Evolutionary conservation across 2,797 vertebrate genomes (phyloP).

Genomic region (Rhinatrema bivittatum): DNA sequence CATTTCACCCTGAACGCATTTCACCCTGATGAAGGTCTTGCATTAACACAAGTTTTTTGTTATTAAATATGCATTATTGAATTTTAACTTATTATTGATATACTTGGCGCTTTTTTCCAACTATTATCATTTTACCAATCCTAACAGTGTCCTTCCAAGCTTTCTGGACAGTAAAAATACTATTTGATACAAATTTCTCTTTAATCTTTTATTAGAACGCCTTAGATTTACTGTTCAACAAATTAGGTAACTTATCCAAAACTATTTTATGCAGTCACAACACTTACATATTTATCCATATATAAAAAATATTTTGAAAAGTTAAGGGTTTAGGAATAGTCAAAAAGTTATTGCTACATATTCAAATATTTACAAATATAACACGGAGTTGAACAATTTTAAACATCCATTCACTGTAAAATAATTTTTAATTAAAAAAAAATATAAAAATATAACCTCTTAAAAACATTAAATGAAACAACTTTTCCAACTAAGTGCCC

Average conservation of each 20-base stretch:
- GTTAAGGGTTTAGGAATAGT: conserved; percentile 53
- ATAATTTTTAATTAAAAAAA: conserved; percentile 45
- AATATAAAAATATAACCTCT: conserved; percentile 75
- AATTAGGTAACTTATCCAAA: conserved; percentile 44
- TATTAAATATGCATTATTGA: too few species aligned
- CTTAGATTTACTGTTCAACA: conserved; percentile 50
- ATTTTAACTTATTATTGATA: too few species aligned
- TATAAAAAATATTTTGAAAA: conserved; percentile 66
- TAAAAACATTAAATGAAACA: conserved; percentile 49
- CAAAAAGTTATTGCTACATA: conserved; percentile 68
- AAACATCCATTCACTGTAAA: conserved; percentile 59
- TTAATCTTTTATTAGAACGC: conserved; percentile 67
- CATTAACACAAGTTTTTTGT: too few species aligned
- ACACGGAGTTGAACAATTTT: conserved; percentile 47
- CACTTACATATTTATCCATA: conserved; percentile 63
- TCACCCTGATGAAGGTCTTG: too few species aligned
- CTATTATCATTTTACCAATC: too few species aligned
- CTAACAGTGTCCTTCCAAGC: too few species aligned
- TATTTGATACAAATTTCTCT: conserved; percentile 40
- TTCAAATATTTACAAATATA: conserved; percentile 65
- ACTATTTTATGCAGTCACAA: conserved; percentile 41
- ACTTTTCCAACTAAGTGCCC: conserved; percentile 49
- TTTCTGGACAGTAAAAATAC: too few species aligned
- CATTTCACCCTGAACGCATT: too few species aligned
- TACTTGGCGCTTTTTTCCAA: too few species aligned